Evolutionary conservation across 2,888 invertebrate genomes (phyloP), one percentile per base, ranked within the genome.

Genomic region (Polyommatus iphigenia): DNA sequence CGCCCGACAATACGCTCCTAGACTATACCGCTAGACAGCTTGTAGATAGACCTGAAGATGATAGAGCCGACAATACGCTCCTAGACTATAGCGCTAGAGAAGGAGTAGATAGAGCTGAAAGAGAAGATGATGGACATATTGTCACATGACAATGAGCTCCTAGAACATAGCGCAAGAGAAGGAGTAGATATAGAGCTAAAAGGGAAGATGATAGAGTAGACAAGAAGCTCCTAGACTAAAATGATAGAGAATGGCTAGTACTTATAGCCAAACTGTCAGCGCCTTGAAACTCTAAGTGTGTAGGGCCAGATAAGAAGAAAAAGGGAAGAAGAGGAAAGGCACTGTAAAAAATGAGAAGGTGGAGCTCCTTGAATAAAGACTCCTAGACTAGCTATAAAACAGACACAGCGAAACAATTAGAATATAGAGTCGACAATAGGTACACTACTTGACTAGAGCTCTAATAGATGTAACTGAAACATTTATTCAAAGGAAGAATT

Each of bases 1-100:
- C 89, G 89, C 85, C 85, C 87, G 85, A 83, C 83, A 85, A 54
- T 82, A 83, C 81, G 81, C 82, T 78, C 78, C 79, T 29, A 79
- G 79, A 79, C 83, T 83, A 84, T 83, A 86, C 83, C 82, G 82
- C 78, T 79, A 71, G 72, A 4, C 20, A 73, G 36, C 18, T 29
- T 13, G 18, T 18, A 75, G 75, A 75, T 24, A 73, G 73, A 2
- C 15, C 67, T 6, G 3, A 15, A 59, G 59, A 54, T 54, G 54
- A 54, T 54, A 54, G 54, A 54, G 54, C 85, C 87, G 85, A 83
- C 83, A 85, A 59, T 82, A 83, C 81, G 81, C 82, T 78, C 77
- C 78, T 24, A 79, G 78, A 79, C 83, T 83, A 84, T 82, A 86
- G 83, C 81, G 81, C 78, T 79, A 71, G 72, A 3, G 36, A 72